These are phyloP conservation scores for Leptonema lineaticorne DNA, from an alignment of 1,140 invertebrate species.

Conservation along the genomic window DNA sequence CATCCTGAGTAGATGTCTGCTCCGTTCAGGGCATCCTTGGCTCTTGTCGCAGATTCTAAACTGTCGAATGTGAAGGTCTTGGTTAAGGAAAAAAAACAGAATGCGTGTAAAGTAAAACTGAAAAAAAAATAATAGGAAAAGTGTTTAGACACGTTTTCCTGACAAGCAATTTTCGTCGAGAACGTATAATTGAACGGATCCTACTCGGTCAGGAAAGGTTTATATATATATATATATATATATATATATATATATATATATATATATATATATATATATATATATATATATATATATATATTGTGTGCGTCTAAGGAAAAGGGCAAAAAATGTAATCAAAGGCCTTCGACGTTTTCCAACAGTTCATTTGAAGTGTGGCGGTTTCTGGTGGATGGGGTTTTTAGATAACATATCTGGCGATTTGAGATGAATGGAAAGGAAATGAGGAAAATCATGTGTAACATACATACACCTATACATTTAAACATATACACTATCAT, in stretches of 20 bases:
- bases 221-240: too few species aligned
- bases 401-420: too few species aligned
- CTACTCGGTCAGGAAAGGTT: background rate
- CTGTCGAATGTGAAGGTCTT: slow-evolving; percentile 78
- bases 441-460: background rate
- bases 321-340: background rate
- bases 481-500: too few species aligned
- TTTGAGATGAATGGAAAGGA: background rate
- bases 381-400: too few species aligned
- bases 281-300: too few species aligned
- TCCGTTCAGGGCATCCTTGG: slow-evolving; percentile 93
- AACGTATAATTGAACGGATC: background rate
- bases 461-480: too few species aligned
- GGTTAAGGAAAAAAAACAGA: slow-evolving; percentile 52
- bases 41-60: slow-evolving; percentile 90
- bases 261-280: too few species aligned
- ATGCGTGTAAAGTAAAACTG: too few species aligned
- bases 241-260: too few species aligned
- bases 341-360: background rate
- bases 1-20: slow-evolving; percentile 99
- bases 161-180: background rate
- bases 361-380: background rate
- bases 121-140: too few species aligned
- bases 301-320: background rate
- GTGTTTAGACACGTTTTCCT: background rate